Conservation (phyloP, 2,113 vertebrate species). For the Ceyx margarethae region DNA sequence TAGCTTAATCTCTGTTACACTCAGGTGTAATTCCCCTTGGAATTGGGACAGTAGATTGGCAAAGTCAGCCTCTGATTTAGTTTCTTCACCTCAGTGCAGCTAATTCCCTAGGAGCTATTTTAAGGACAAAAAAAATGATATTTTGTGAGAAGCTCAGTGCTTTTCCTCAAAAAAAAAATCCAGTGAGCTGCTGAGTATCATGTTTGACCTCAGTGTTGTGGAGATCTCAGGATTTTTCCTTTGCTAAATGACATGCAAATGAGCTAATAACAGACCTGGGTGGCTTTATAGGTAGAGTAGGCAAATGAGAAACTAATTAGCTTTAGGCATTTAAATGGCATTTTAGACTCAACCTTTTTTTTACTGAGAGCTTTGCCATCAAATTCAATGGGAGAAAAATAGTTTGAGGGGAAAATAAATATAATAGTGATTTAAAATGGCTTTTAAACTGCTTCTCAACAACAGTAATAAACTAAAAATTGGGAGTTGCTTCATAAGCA, state of each 20-base stretch:
- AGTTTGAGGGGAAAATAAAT: not conserved
- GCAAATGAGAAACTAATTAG: not conserved
- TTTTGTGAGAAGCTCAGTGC: not conserved
- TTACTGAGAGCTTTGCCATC: not conserved
- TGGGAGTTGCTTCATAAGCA: not conserved
- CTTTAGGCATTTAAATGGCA: not conserved
- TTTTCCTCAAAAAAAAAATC: not conserved
- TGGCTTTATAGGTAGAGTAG: not conserved
- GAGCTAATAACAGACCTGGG: not conserved
- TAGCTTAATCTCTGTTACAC: not conserved
- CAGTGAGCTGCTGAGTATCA: not conserved
- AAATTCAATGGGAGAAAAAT: not conserved
- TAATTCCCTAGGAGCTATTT: not conserved
- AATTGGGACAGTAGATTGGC: not conserved
- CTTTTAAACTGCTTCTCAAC: not conserved
- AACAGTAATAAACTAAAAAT: not conserved
- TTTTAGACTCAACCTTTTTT: not conserved
- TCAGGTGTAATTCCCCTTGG: not conserved
- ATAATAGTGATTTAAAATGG: not conserved
- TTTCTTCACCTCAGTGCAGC: not conserved
- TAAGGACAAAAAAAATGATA: not conserved
- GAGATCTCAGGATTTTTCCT: not conserved
- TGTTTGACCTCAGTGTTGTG: not conserved
- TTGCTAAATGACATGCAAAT: not conserved
- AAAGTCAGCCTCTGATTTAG: not conserved